These are phyloP conservation scores for Hybos culiciformis DNA, from an alignment of 2,888 invertebrate genomes.

Conservation along the genomic window DNA sequence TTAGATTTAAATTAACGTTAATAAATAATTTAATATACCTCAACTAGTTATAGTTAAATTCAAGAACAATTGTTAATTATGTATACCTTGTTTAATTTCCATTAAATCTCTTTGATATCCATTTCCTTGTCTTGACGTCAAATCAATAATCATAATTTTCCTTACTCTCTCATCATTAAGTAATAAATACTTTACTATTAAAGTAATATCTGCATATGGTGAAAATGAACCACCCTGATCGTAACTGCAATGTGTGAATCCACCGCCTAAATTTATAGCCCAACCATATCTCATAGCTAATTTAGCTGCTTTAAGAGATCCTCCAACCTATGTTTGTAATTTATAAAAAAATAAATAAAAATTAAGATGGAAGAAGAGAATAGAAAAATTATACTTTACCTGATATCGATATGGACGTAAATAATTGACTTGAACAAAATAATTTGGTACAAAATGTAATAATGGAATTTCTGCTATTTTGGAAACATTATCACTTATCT, in stretches of 20 bases:
- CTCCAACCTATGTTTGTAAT: no score
- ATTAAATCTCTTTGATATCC: constrained; percentile 67
- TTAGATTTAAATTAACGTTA: no score
- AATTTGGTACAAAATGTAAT: constrained; percentile 56
- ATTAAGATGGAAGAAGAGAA: no score
- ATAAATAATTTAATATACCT: no score
- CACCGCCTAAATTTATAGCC: constrained; percentile 76
- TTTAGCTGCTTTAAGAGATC: constrained; percentile 54
- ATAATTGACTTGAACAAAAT: constrained; percentile 53
- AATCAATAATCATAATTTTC: constrained; percentile 66
- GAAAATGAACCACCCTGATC: constrained; percentile 67
- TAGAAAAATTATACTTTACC: no score
- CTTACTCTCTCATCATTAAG: constrained; percentile 39
- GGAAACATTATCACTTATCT: constrained; percentile 65
- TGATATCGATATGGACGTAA: constrained; percentile 59
- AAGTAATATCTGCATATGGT: constrained; percentile 68
- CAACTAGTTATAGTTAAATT: no score
- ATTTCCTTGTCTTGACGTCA: constrained; percentile 83
- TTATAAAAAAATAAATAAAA: no score
- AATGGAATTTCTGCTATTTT: constrained; percentile 58
- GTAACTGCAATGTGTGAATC: constrained; percentile 69
- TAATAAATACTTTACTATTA: constrained; percentile 53
- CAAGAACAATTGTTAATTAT: no score
- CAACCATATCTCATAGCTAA: constrained; percentile 63
- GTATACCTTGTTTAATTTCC: constrained; percentile 42